Base-by-base conservation (phyloP, 2,888 invertebrate genomes). In the Aphodius sticticus region DNA sequence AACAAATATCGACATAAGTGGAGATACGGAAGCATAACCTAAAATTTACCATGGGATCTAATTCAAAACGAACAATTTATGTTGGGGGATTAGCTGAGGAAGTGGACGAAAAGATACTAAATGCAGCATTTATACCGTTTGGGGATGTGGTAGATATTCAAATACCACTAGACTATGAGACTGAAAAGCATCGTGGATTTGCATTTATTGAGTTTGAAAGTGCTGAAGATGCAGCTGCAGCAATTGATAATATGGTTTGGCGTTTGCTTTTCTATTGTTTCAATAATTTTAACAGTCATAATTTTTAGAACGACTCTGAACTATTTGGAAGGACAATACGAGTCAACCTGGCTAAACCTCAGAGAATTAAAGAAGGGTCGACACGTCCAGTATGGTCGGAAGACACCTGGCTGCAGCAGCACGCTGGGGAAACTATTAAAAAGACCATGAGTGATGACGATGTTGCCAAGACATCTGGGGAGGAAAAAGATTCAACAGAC, bases 101-200 rank as follows among this genome's bases (percentile, higher is more conserved):
- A 91, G 99, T 99, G 0, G 97, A 97, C 85, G 98, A 99, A 86
- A 97, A 99, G 90, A 94, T 97, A 35, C 90, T 99, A 69, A 96
- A 97, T 88, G 97, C 98, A 78, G 99, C 99, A 0, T 99, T 99
- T 87, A 96, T 99, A 84, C 99, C 99, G 1, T 99, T 99, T 89
- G 99, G 99, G 7, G 99, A 99, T 88, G 94, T 99, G 81, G 94
- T 97, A n/a, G 99, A 99, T 88, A 96, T 99, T 72, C 98, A 99
- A 90, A 97, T 98, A 88, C 99, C 99, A 9, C 91, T 99, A 76
- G 99, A 99, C 91, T 99, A 99, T 91, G 98, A 99, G 90, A 94
- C 95, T 78, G 98, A 99, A 87, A 98, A 97, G 87, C 99, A 99
- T 87, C 92, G 99, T 86, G 99, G 99, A n/a, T 99, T 99, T 90